Conservation (phyloP, 2,113 vertebrate genomes). For the Promerops cafer region DNA sequence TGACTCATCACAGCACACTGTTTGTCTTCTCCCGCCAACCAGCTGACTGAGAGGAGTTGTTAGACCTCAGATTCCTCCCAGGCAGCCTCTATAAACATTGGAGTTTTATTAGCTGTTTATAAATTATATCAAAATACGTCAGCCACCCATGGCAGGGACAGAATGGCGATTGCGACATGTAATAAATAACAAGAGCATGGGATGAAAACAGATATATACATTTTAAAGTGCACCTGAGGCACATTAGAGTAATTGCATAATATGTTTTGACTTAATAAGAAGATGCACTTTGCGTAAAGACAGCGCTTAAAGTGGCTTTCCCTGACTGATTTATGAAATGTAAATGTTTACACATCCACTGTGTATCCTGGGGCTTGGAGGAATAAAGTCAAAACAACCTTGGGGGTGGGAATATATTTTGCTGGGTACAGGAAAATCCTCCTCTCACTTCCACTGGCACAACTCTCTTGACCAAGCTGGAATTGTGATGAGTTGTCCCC, state of each 20-base stretch:
- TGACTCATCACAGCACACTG: background rate
- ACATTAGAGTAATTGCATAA: background rate
- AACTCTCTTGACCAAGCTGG: background rate
- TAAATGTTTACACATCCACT: conserved; percentile 37
- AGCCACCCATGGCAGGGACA: background rate
- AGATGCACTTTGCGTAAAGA: conserved; percentile 3
- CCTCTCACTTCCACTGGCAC: background rate
- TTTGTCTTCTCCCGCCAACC: background rate
- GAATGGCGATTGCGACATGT: background rate
- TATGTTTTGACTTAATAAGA: conserved; percentile 44
- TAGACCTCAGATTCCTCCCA: conserved; percentile 2
- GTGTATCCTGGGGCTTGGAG: background rate
- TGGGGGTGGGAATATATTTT: background rate
- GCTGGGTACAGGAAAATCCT: background rate
- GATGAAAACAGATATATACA: background rate
- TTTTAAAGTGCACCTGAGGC: conserved; percentile 45
- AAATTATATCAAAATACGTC: conserved; percentile 41
- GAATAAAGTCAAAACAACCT: conserved; percentile 5
- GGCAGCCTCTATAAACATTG: conserved; percentile 9
- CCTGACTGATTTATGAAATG: conserved; percentile 27
- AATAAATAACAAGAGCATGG: background rate
- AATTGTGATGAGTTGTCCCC: background rate
- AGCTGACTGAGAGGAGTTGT: conserved; percentile 29
- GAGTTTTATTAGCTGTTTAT: conserved; percentile 32
- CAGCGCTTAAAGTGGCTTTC: background rate